Evolutionary conservation across 2,113 vertebrate genomes (phyloP).

Genomic region (Apeltes quadracus): DNA sequence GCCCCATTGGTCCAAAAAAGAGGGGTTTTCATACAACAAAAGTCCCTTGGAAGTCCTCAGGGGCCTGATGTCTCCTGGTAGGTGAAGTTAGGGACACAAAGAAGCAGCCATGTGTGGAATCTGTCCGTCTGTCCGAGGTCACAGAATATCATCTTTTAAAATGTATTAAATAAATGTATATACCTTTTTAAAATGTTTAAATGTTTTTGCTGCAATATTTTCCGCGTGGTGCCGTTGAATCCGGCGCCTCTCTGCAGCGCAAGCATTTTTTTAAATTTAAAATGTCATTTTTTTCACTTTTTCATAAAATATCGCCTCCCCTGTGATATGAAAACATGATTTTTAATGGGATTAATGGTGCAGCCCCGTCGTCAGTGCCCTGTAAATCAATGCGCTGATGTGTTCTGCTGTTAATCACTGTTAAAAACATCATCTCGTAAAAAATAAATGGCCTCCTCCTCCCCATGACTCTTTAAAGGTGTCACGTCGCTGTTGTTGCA

Average conservation of each 20-base stretch:
- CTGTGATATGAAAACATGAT: neutral
- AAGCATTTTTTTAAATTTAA: neutral
- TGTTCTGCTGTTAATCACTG: neutral
- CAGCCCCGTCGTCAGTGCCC: neutral
- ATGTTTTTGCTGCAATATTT: neutral
- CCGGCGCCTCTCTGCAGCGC: neutral
- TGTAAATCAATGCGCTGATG: neutral
- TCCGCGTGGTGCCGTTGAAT: neutral
- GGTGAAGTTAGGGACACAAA: neutral
- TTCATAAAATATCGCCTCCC: neutral
- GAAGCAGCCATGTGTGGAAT: neutral
- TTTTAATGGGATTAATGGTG: neutral
- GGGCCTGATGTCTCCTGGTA: neutral
- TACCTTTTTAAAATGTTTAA: too few species aligned
- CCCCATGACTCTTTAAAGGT: neutral
- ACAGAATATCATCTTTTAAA: too few species aligned
- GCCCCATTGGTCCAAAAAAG: constrained; percentile 26
- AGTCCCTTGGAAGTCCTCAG: neutral
- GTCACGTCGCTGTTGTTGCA: neutral
- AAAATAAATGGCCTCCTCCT: neutral
- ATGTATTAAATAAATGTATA: too few species aligned
- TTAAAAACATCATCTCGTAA: neutral
- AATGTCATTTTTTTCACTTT: neutral
- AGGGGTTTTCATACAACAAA: neutral
- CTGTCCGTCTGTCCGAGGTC: neutral